phyloP scores from a whole-genome alignment of 2,888 invertebrate genomes.

The Gnatocerus cornutus region DNA sequence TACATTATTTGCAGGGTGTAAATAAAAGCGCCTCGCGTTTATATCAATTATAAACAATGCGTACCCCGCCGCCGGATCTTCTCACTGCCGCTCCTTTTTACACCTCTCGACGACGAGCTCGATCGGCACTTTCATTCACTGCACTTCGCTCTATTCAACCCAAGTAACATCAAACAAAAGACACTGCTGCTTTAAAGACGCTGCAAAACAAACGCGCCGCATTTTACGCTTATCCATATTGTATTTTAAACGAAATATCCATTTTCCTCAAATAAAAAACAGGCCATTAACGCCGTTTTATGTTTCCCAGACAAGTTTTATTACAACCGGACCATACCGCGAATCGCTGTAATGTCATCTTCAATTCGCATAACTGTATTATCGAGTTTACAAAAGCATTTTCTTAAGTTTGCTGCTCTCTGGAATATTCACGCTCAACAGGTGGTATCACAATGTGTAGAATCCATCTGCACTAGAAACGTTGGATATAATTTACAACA shows the following conservation, averaged over 20 bases:
- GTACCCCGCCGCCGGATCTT: conserved; percentile 49
- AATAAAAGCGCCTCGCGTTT: conserved; percentile 51
- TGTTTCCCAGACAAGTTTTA: conserved; percentile 41
- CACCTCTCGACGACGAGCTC: conserved; percentile 46
- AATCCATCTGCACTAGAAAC: conserved; percentile 45
- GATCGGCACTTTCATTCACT: conserved; percentile 49
- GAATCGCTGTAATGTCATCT: conserved; percentile 41
- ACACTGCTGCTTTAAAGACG: conserved; percentile 36
- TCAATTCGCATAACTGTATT: conserved; percentile 42
- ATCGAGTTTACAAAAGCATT: conserved; percentile 39
- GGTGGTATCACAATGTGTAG: conserved; percentile 46
- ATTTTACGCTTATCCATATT: conserved; percentile 44
- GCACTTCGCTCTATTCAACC: conserved; percentile 44
- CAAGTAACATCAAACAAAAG: conserved; percentile 43
- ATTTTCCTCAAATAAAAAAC: conserved; percentile 41
- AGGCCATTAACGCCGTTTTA: conserved; percentile 43
- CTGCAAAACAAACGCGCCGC: conserved; percentile 43
- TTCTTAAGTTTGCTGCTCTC: conserved; percentile 41
- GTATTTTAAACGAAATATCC: conserved; percentile 46
- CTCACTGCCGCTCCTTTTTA: conserved; percentile 46
- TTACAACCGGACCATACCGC: conserved; percentile 37
- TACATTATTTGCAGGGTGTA: conserved; percentile 51
- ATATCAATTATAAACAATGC: conserved; percentile 52
- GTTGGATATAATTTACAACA: conserved; percentile 39
- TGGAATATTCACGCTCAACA: conserved; percentile 44